Conservation (phyloP, 2,888 invertebrate genomes). For the Orthosia gothica region DNA sequence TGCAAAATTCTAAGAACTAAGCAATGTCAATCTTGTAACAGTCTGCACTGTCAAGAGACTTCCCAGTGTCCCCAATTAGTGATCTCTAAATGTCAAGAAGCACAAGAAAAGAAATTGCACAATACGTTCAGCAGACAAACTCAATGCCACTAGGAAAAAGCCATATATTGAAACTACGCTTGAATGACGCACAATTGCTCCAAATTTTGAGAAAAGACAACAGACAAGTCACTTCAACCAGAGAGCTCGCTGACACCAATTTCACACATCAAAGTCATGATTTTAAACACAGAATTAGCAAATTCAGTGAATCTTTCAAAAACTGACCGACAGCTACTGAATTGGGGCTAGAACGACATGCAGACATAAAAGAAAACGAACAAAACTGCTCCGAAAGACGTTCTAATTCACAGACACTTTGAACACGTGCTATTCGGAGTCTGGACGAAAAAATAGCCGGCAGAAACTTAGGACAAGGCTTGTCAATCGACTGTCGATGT, state of each 20-base stretch:
- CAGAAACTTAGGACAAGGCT: conserved; percentile 76
- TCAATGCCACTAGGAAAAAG: conserved; percentile 51
- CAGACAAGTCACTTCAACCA: conserved; percentile 42
- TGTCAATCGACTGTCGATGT: conserved; percentile 78
- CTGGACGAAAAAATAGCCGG: conserved; percentile 75
- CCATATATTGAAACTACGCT: conserved; percentile 32
- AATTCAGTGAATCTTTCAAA: conserved; percentile 40
- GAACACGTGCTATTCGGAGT: conserved; percentile 82
- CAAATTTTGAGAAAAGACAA: conserved; percentile 43
- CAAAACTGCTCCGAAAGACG: conserved; percentile 70
- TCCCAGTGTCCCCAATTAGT: conserved; percentile 22
- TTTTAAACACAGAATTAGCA: conserved; percentile 56
- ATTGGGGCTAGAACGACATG: conserved; percentile 45
- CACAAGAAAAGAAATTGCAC: conserved; percentile 34
- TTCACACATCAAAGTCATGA: conserved; percentile 64
- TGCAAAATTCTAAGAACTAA: background rate
- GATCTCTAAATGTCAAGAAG: conserved; percentile 24
- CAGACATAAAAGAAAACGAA: conserved; percentile 66
- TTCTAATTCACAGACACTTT: conserved; percentile 71
- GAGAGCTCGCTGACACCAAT: conserved; percentile 52
- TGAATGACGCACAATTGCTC: conserved; percentile 48
- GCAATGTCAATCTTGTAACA: conserved; percentile 9
- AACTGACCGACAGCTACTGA: conserved; percentile 49
- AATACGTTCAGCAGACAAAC: conserved; percentile 41
- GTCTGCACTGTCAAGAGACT: conserved; percentile 1